Evolutionary conservation across 2,888 invertebrate genomes (phyloP).

Genomic region (Eilema griseolum): DNA sequence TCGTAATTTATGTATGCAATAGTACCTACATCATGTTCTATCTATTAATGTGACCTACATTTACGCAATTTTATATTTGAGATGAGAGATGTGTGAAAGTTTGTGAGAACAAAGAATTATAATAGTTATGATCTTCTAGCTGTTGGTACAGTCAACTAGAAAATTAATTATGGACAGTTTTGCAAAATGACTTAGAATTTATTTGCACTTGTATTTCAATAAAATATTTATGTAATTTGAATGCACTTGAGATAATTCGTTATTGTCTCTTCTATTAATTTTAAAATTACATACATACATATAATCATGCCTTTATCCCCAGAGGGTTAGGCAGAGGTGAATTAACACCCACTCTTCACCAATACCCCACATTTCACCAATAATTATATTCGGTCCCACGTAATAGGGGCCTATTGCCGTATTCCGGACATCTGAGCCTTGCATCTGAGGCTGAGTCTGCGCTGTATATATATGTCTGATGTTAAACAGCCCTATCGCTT

Average conservation of each 20-base stretch:
- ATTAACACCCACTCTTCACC: too few relatives aligned
- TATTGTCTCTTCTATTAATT: background rate
- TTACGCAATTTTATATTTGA: slow-evolving; percentile 24
- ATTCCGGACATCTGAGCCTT: too few relatives aligned
- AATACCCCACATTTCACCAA: too few relatives aligned
- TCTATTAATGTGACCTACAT: slow-evolving; percentile 47
- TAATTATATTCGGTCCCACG: too few relatives aligned
- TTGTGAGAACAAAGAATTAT: background rate
- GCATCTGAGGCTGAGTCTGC: too few relatives aligned
- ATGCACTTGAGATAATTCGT: too few relatives aligned
- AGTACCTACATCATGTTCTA: slow-evolving; percentile 36
- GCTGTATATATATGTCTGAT: too few relatives aligned
- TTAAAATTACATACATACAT: too few relatives aligned
- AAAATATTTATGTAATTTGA: background rate
- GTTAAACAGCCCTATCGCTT: too few relatives aligned
- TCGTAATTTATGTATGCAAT: slow-evolving; percentile 34
- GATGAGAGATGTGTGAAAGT: slow-evolving; percentile 9
- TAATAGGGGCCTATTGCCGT: too few relatives aligned
- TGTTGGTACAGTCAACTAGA: background rate
- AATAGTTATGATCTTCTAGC: background rate
- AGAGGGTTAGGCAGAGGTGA: too few relatives aligned
- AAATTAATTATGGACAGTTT: background rate
- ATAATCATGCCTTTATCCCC: too few relatives aligned
- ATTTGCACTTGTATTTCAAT: background rate
- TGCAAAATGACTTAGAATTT: background rate